These are phyloP conservation scores for Synanthedon tipuliformis DNA, from an alignment of 2,888 invertebrate species.

Conservation along the genomic window DNA sequence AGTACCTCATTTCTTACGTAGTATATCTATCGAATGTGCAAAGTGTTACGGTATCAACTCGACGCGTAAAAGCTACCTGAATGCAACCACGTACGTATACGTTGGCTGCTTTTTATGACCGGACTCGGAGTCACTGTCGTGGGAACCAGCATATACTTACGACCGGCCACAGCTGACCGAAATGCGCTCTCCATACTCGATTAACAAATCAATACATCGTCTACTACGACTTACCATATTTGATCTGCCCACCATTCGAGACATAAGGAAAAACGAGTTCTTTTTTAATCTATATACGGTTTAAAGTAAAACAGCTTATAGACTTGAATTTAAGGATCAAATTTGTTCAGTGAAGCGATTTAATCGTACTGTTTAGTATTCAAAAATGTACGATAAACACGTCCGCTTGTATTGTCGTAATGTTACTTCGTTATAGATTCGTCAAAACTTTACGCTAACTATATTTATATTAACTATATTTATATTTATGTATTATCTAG, in stretches of 20 bases:
- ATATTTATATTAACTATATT: neutral
- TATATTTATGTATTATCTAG: neutral
- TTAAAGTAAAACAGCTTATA: conserved; percentile 18
- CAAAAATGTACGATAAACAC: conserved; percentile 34
- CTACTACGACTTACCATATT: conserved; percentile 47
- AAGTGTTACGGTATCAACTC: conserved; percentile 36
- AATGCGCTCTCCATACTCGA: conserved; percentile 67
- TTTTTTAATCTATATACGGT: conserved; percentile 27
- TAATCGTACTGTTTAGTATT: conserved; percentile 37
- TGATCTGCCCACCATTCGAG: conserved; percentile 42
- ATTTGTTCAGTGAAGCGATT: conserved; percentile 21
- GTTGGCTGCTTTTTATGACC: conserved; percentile 64
- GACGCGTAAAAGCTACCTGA: conserved; percentile 57
- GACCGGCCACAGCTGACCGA: conserved; percentile 64
- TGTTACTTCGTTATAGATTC: conserved; percentile 43
- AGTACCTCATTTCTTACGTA: conserved; percentile 12
- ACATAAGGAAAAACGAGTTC: conserved; percentile 27
- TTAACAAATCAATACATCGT: conserved; percentile 64
- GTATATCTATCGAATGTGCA: conserved; percentile 13
- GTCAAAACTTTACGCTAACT: conserved; percentile 34
- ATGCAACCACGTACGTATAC: conserved; percentile 49
- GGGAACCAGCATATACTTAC: conserved; percentile 68
- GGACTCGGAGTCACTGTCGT: conserved; percentile 61
- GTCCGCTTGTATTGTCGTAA: conserved; percentile 44
- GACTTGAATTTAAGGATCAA: conserved; percentile 25